Conservation (phyloP, 2,888 invertebrate genomes). For the Lymantria dispar region DNA sequence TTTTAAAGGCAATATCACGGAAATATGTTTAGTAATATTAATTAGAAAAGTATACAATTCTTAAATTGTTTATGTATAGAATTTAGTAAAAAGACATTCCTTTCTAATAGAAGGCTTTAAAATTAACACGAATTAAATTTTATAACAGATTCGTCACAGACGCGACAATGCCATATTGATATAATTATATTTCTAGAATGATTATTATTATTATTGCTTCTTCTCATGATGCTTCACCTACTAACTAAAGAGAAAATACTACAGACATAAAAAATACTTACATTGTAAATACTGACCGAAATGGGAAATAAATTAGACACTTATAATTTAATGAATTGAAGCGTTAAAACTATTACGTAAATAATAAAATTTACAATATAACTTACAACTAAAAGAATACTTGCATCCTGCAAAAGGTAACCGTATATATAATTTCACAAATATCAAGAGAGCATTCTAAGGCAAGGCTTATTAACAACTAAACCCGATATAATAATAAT, state of each 20-base stretch:
- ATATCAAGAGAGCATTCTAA: slow-evolving; percentile 78
- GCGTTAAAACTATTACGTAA: slow-evolving; percentile 56
- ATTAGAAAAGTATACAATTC: slow-evolving; percentile 19
- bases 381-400: slow-evolving; percentile 75
- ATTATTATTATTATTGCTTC: slow-evolving; percentile 6
- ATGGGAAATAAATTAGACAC: slow-evolving; percentile 78
- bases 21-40: slow-evolving; percentile 28
- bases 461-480: slow-evolving; percentile 60
- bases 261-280: slow-evolving; percentile 71
- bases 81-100: background rate
- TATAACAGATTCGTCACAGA: background rate
- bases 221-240: slow-evolving; percentile 63
- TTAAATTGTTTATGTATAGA: background rate
- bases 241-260: slow-evolving; percentile 60
- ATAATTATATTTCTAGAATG: background rate
- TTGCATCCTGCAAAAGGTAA: slow-evolving; percentile 80
- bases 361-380: slow-evolving; percentile 73
- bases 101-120: too few relatives aligned
- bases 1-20: slow-evolving; percentile 42
- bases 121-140: background rate
- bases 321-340: slow-evolving; percentile 63
- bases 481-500: slow-evolving; percentile 47
- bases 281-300: slow-evolving; percentile 81
- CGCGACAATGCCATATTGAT: background rate
- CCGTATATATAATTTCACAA: slow-evolving; percentile 77